A percentile compares a stretch with the other conserved stretches of the same genome.
Evolutionary conservation across 2,113 vertebrate species (phyloP).

Genomic region (Oreocharis arfaki): DNA sequence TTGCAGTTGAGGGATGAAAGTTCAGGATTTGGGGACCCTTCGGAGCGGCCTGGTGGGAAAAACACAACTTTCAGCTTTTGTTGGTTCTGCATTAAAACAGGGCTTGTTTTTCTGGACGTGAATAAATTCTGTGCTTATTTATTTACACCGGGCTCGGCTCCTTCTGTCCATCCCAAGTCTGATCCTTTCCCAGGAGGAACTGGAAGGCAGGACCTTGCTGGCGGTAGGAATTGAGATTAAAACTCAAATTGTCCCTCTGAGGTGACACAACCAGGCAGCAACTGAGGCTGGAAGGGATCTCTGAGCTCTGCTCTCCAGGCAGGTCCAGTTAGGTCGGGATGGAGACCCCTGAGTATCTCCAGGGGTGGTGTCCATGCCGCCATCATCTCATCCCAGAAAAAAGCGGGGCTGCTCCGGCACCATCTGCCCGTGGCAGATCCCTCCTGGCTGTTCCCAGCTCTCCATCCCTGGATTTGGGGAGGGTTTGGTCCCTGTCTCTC

Average conservation of each 20-base stretch:
- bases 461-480: background rate
- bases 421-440: accelerated
- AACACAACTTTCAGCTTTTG: background rate
- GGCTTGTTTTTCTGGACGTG: accelerated
- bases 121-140: background rate
- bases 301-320: background rate
- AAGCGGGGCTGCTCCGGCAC: background rate
- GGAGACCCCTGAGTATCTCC: accelerated
- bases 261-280: accelerated
- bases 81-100: accelerated
- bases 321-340: background rate
- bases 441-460: background rate
- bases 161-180: background rate
- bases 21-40: background rate
- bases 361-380: accelerated
- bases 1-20: background rate
- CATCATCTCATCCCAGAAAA: accelerated
- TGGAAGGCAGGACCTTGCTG: background rate
- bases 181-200: background rate
- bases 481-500: background rate
- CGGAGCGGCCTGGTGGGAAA: background rate
- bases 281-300: background rate
- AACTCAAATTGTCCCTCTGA: accelerated
- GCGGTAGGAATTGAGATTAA: accelerated
- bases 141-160: background rate